These are phyloP conservation scores for Mallotus villosus DNA, from an alignment of 2,797 vertebrate species.

Conservation along the genomic window DNA sequence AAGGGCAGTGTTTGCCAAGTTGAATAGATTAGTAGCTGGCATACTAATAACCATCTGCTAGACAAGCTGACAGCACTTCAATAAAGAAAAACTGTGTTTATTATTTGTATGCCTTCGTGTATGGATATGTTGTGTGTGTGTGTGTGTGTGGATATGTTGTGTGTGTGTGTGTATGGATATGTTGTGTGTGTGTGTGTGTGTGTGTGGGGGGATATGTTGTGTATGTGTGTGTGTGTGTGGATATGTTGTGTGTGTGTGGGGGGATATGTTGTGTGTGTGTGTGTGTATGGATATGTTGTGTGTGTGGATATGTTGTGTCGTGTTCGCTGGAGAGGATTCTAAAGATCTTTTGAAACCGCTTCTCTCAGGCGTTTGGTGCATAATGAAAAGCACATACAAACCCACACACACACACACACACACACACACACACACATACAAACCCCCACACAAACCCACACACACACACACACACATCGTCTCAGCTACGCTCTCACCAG, in stretches of 20 bases:
- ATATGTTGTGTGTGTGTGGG: not conserved
- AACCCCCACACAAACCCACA: not conserved
- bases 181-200: too few species aligned
- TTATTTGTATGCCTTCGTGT: not conserved
- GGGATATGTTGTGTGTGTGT: not conserved
- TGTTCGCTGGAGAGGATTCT: not conserved
- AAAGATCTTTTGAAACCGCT: not conserved
- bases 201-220: too few species aligned
- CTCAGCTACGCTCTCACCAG: not conserved
- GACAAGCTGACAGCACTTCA: constrained; percentile 8
- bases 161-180: not conserved
- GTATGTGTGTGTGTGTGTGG: not conserved
- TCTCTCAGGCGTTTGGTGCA: not conserved
- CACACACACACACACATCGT: not conserved
- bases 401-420: not conserved
- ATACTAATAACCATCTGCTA: constrained; percentile 22
- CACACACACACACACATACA: not conserved
- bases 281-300: too few species aligned
- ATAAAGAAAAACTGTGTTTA: not conserved
- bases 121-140: not conserved
- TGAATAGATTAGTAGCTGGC: constrained; percentile 4
- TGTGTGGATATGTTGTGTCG: not conserved
- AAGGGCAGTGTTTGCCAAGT: too few species aligned
- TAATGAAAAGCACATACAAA: not conserved
- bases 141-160: too few species aligned